These are phyloP conservation scores for Puffinus mauretanicus DNA, from an alignment of 2,113 vertebrate species.

Conservation along the genomic window DNA sequence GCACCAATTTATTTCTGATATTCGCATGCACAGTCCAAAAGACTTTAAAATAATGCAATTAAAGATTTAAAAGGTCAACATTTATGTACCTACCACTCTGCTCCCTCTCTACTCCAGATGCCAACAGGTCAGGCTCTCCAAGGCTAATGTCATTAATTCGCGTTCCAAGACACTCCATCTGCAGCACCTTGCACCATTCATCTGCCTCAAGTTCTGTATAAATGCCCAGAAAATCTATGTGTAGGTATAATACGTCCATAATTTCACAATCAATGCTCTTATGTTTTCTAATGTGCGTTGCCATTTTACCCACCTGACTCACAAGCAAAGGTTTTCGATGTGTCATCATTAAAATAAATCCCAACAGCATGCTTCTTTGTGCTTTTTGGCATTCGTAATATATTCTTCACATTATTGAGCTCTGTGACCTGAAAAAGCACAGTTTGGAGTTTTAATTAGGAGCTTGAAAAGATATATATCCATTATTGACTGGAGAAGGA, in stretches of 20 bases:
- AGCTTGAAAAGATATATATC: neutral
- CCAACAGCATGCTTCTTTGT: conserved; percentile 81
- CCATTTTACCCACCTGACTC: conserved; percentile 79
- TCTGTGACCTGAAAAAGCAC: conserved; percentile 78
- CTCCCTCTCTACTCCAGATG: conserved; percentile 81
- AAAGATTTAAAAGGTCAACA: neutral
- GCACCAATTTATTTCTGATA: neutral
- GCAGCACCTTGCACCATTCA: conserved; percentile 84
- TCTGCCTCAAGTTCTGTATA: conserved; percentile 81
- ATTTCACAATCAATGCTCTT: neutral
- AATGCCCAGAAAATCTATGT: conserved; percentile 43
- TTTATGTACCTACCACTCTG: conserved; percentile 79
- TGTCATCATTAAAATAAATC: conserved; percentile 80
- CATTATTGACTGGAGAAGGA: neutral
- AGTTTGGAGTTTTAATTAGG: neutral
- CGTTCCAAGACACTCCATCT: conserved; percentile 79
- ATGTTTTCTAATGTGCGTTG: neutral
- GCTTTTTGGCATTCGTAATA: conserved; percentile 75
- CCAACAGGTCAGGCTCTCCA: conserved; percentile 82
- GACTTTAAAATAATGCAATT: neutral
- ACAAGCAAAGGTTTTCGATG: conserved; percentile 82
- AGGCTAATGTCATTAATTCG: conserved; percentile 78
- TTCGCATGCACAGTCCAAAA: accelerated
- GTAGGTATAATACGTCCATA: neutral
- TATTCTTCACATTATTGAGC: conserved; percentile 78